Evolutionary conservation across 1,140 invertebrate genomes (phyloP).

Genomic region (Aphis craccivora): DNA sequence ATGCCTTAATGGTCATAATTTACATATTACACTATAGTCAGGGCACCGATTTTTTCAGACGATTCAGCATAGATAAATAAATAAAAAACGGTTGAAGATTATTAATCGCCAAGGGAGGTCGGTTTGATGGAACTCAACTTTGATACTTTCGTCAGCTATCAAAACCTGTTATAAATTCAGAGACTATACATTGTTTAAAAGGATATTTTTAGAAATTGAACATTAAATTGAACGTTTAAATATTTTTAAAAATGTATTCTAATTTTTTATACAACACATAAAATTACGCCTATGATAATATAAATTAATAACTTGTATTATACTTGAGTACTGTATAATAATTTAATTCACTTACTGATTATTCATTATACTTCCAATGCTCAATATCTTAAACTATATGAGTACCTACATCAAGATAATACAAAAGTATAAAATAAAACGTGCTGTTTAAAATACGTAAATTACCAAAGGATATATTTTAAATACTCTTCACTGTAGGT

Average conservation of each 20-base stretch:
- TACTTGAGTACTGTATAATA: background rate
- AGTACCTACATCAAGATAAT: background rate
- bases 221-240: background rate
- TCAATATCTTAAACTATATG: background rate
- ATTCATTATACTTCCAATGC: background rate
- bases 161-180: background rate
- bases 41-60: background rate
- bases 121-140: background rate
- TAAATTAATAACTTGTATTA: background rate
- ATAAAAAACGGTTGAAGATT: background rate
- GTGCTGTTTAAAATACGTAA: background rate
- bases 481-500: background rate
- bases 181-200: slow-evolving; percentile 15
- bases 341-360: background rate
- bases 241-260: background rate
- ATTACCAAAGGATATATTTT: background rate
- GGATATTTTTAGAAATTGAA: background rate
- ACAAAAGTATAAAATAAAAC: background rate
- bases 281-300: background rate
- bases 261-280: background rate
- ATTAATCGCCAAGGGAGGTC: background rate
- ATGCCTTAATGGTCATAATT: background rate
- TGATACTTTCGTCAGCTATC: background rate
- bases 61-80: background rate
- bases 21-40: background rate